A percentile compares a stretch with the other conserved stretches of the same genome.
Evolutionary conservation across 2,888 invertebrate species (phyloP).

Genomic region (Deroplatys truncata): DNA sequence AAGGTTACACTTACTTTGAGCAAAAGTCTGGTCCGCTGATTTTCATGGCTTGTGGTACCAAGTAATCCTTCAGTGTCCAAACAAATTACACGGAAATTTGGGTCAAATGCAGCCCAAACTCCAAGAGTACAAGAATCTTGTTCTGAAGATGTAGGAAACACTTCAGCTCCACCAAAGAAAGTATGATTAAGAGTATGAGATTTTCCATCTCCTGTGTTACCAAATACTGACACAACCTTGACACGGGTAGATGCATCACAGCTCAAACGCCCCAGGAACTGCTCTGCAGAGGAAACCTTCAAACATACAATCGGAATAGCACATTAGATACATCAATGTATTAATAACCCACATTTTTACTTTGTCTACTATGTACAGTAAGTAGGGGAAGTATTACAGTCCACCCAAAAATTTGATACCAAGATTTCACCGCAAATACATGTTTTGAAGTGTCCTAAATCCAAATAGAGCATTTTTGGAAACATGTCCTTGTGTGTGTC

Average conservation of each 20-base stretch:
- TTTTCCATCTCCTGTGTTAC: constrained; percentile 81
- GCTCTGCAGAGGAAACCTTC: constrained; percentile 48
- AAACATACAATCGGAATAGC: not conserved
- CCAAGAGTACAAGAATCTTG: constrained; percentile 72
- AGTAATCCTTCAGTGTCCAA: constrained; percentile 78
- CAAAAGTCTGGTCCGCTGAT: constrained; percentile 62
- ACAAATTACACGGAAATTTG: constrained; percentile 59
- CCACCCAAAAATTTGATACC: too few species aligned
- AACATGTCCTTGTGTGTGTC: too few species aligned
- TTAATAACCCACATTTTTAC: constrained; percentile 40
- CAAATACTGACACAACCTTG: constrained; percentile 79
- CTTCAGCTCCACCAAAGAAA: constrained; percentile 59
- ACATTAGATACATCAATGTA: not conserved
- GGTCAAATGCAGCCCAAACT: constrained; percentile 72
- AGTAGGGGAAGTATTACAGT: too few species aligned
- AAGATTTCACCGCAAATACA: too few species aligned
- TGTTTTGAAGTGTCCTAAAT: too few species aligned
- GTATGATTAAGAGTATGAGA: constrained; percentile 73
- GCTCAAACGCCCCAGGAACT: constrained; percentile 50
- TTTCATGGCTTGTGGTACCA: constrained; percentile 57
- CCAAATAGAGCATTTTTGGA: too few species aligned
- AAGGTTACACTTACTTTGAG: constrained; percentile 52
- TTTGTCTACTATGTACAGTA: too few species aligned
- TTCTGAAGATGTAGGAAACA: constrained; percentile 62
- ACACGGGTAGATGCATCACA: constrained; percentile 54